These are phyloP conservation scores for Stegostoma tigrinum DNA, from an alignment of 2,113 vertebrate species.

Conservation along the genomic window DNA sequence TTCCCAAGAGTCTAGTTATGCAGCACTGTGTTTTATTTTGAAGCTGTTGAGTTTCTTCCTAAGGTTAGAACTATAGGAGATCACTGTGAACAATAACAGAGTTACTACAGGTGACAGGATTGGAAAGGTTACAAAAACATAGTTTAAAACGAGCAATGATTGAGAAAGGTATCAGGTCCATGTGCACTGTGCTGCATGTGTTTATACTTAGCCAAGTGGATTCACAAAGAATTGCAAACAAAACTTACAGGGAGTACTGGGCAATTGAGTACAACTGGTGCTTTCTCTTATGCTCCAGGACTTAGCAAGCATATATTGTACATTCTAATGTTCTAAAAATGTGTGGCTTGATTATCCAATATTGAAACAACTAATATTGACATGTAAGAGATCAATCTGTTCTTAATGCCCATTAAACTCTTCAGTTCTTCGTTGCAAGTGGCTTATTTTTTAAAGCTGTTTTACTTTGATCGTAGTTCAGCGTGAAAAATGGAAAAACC, in stretches of 20 bases:
- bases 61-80: neutral
- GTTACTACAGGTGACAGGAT: neutral
- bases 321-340: neutral
- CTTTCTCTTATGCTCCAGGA: neutral
- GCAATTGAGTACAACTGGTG: neutral
- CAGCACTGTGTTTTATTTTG: conserved; percentile 11
- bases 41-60: neutral
- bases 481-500: neutral
- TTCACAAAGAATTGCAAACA: neutral
- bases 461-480: neutral
- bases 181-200: neutral
- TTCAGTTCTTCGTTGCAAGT: neutral
- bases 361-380: neutral
- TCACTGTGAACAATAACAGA: neutral
- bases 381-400: neutral
- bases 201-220: neutral
- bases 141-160: neutral
- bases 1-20: neutral
- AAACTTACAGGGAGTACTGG: neutral
- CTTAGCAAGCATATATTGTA: neutral
- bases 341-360: neutral
- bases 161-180: neutral
- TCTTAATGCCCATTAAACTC: neutral
- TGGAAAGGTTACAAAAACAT: neutral
- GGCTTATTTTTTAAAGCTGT: neutral